phyloP scores from a whole-genome alignment of 2,113 vertebrate species.

The Anolis carolinensis region DNA sequence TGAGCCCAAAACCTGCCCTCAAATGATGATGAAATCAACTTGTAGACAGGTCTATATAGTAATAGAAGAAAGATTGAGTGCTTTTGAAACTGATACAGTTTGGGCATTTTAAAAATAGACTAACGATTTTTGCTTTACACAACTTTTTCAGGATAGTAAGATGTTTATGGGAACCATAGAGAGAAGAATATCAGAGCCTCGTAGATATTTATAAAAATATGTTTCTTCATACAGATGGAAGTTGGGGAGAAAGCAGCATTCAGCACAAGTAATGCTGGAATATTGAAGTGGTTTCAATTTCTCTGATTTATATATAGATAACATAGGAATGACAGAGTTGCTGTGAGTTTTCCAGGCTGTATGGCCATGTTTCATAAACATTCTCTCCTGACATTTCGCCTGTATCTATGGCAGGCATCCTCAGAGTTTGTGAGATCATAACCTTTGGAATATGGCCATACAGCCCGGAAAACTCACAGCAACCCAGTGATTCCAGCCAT shows the following conservation, averaged over 20 bases:
- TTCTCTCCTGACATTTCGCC: too few relatives aligned
- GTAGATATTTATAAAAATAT: not conserved
- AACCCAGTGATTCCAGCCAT: too few relatives aligned
- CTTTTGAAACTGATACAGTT: not conserved
- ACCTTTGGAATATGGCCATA: too few relatives aligned
- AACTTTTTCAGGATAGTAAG: not conserved
- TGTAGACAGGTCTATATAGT: not conserved
- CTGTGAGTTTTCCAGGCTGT: too few relatives aligned
- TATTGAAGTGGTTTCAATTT: not conserved
- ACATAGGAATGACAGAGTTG: too few relatives aligned
- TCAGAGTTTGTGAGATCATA: too few relatives aligned
- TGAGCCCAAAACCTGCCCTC: conserved; percentile 19
- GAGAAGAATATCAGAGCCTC: not conserved
- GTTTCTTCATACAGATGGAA: not conserved
- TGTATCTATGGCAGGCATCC: too few relatives aligned
- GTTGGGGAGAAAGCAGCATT: not conserved
- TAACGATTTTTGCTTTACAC: not conserved
- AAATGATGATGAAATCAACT: too few relatives aligned
- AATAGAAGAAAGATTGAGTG: conserved; percentile 36
- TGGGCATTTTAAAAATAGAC: not conserved
- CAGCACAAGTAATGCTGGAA: not conserved
- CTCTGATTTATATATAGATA: not conserved
- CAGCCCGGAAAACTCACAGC: too few relatives aligned
- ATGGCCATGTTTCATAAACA: too few relatives aligned
- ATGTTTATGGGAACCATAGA: not conserved